Evolutionary conservation across 1,140 invertebrate species (phyloP).

Genomic region (Drosophila melanica): DNA sequence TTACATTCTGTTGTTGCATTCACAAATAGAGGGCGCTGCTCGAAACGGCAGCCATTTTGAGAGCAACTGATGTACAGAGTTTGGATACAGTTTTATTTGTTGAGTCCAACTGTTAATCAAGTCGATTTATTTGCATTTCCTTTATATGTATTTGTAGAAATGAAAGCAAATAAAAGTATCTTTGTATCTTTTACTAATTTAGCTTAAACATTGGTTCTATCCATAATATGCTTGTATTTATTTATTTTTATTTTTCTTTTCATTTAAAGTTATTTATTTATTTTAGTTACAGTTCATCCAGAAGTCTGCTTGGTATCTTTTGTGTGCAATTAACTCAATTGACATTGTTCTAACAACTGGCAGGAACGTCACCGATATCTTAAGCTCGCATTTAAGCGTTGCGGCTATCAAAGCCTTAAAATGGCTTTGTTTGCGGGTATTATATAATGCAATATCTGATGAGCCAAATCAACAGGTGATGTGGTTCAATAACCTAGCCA

Average conservation of each 20-base stretch:
- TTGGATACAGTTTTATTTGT: background rate
- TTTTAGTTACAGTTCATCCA: too few relatives aligned
- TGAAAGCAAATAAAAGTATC: too few relatives aligned
- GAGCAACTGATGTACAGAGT: background rate
- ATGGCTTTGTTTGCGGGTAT: slow-evolving; percentile 28
- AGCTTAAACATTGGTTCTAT: too few relatives aligned
- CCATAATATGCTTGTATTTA: too few relatives aligned
- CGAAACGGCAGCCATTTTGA: background rate
- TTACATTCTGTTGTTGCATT: background rate
- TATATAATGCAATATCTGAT: slow-evolving; percentile 37
- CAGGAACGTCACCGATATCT: background rate
- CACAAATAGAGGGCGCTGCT: slow-evolving; percentile 17
- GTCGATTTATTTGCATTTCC: background rate
- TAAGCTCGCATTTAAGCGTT: background rate
- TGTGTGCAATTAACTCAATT: slow-evolving; percentile 1
- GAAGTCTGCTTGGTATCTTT: background rate
- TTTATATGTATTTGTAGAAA: too few relatives aligned
- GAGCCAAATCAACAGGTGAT: slow-evolving; percentile 53
- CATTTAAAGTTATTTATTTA: background rate
- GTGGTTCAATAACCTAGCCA: slow-evolving; percentile 69
- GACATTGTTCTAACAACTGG: background rate
- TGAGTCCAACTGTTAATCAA: background rate
- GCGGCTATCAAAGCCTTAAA: slow-evolving; percentile 9
- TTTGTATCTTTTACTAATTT: too few relatives aligned
- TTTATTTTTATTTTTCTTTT: background rate